Base-by-base conservation (phyloP, 2,888 invertebrate species). In the Cataglyphis albicans region DNA sequence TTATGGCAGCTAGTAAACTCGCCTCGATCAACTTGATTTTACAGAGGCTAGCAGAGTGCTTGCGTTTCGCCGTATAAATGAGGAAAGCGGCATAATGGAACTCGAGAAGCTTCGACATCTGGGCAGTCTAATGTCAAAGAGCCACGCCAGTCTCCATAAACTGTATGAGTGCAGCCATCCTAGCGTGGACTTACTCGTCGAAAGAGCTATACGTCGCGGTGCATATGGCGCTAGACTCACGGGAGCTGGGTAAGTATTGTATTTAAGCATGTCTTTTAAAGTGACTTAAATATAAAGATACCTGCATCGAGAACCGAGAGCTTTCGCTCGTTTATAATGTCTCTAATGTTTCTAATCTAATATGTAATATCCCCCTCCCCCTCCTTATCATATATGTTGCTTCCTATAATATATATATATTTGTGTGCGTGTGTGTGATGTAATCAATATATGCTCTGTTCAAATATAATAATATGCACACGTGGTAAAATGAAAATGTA, bases 81-180 rank as follows among this genome's bases (percentile, higher is more conserved):
- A 95, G 75, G 92, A 89, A 5, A 80, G 82, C 32, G 72, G 78
- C 21, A 82, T 89, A 32, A 83, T 92, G 81, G 92, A 93, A 25
- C 93, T 93, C 15, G 94, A 95, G 85, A 95, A 95, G 72, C 92
- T 97, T 55, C 92, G 94, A 63, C 94, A 95, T 64, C 95, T 99
- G 68, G 99, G 99, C 0, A 94, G 95, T 84, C 95, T 99, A 72
- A 99, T 99, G 98, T 96, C 96, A 67, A 96, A 96, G 80, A 99
- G 99, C 91, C 99, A 99, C 93, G 95, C 95, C 55, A 99, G 99
- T 92, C 96, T 99, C 74, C 96, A 97, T 82, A 96, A 97, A 84
- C 95, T 98, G 4, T 99, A 99, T 94, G 98, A 99, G 94, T 99
- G 99, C 95, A 99, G 99, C 81, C 98, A 99, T 95, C 96, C 97